Conservation (phyloP, 1,140 invertebrate genomes). For the Limonius californicus region DNA sequence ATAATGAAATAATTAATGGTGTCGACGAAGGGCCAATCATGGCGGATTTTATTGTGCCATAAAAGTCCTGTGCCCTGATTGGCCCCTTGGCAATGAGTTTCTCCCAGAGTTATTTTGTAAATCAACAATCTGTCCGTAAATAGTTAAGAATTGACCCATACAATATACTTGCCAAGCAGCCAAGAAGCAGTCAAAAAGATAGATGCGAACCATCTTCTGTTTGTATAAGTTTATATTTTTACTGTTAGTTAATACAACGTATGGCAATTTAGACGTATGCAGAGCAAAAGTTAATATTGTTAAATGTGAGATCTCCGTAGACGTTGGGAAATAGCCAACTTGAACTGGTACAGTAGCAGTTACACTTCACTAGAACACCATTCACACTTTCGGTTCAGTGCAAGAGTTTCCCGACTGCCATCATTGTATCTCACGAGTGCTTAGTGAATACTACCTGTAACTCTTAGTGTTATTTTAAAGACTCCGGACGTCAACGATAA, state of each 20-base stretch:
- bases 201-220: conserved; percentile 8
- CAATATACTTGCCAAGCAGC: conserved; percentile 38
- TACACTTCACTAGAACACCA: conserved; percentile 35
- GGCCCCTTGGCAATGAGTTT: background rate
- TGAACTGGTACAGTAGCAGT: conserved; percentile 28
- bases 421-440: conserved; percentile 35
- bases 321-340: conserved; percentile 37
- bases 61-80: background rate
- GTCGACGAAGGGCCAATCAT: no score
- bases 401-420: conserved; percentile 42
- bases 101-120: background rate
- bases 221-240: conserved; percentile 15
- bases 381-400: conserved; percentile 25
- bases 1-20: background rate
- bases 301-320: conserved; percentile 41
- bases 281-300: conserved; percentile 37
- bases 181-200: conserved; percentile 32
- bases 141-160: background rate
- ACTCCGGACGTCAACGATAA: conserved; percentile 35
- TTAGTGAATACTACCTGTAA: conserved; percentile 34
- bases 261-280: conserved; percentile 23
- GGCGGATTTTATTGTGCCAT: background rate
- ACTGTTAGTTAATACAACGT: conserved; percentile 18
- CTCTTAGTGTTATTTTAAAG: conserved; percentile 38
- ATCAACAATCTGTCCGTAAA: conserved; percentile 11